phyloP scores from a whole-genome alignment of 2,797 vertebrate species.

The Coregonus suidteri region DNA sequence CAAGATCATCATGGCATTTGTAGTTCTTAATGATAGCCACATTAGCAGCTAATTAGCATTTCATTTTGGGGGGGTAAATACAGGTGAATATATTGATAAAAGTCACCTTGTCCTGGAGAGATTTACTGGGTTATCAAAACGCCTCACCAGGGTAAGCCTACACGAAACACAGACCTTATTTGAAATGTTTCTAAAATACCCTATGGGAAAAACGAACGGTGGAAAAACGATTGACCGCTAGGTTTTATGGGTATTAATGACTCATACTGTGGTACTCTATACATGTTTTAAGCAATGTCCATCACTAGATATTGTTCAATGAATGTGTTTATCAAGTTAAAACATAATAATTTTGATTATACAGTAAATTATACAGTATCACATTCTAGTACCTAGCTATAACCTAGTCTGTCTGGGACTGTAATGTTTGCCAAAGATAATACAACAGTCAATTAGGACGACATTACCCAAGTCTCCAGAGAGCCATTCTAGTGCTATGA shows the following conservation, averaged over 20 bases:
- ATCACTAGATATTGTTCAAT: slow-evolving; percentile 25
- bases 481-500: slow-evolving; percentile 78
- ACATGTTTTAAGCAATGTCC: slow-evolving; percentile 47
- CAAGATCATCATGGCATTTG: too few species aligned
- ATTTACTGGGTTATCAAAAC: too few species aligned
- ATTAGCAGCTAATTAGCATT: too few species aligned
- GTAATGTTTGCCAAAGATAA: slow-evolving; percentile 64
- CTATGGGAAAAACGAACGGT: too few species aligned
- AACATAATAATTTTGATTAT: slow-evolving; percentile 45
- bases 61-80: too few species aligned
- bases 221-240: too few species aligned
- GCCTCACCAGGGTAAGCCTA: too few species aligned
- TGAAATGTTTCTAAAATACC: too few species aligned
- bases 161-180: too few species aligned
- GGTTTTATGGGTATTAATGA: slow-evolving; percentile 17
- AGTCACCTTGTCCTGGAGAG: too few species aligned
- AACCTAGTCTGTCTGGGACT: slow-evolving; percentile 41
- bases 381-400: neutral
- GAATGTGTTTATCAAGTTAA: slow-evolving; percentile 1
- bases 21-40: too few species aligned
- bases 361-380: slow-evolving; percentile 14
- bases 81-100: too few species aligned
- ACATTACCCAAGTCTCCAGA: slow-evolving; percentile 77
- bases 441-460: slow-evolving; percentile 68
- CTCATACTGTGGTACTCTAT: neutral